Evolutionary conservation across 23 tunicate genomes (phyloP), one percentile per base, ranked within the genome.

Genomic region (Phallusia fumigata): DNA sequence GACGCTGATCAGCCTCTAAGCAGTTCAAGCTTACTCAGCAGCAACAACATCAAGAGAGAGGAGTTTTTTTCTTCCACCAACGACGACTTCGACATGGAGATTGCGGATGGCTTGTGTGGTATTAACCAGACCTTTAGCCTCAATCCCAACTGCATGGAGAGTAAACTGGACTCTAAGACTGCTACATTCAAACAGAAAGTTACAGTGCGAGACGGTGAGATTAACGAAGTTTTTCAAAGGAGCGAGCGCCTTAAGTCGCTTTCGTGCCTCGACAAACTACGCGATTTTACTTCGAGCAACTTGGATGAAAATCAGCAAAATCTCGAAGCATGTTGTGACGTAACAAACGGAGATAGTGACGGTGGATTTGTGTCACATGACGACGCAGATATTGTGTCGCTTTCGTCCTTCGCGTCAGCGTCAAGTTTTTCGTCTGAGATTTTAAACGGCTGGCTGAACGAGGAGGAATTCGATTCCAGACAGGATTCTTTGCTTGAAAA

Each of bases 361-460:
- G 69, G 69, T 1, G 69, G 69, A 24, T 58, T 58, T 58, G 69
- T 58, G 69, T 58, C 69, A 58, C 69, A 58, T 58, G 69, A 58
- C 69, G 69, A 58, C 2, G 69, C 26, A 22, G 69, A 58, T 58
- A 58, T 21, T 58, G 28, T 22, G 1, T 58, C 69, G 3, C 1
- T 58, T 22, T 58, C 69, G 11, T 58, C 69, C 5, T 58, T 58
- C 13, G 69, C 69, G 8, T 58, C 69, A 5, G 69, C 28, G 28
- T 58, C 69, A 21, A 58, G 69, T 58, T 58, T 21, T 13, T 58
- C 69, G 69, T 58, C 69, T 22, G 69, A 58, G 69, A 58, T 58
- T 21, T 58, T 58, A 16, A 58, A 58, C 69, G 69, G 69, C 13
- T 58, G 69, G 69, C 13, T 58, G 69, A 58, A 58, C 69, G 69